phyloP scores from a whole-genome alignment of 2,113 vertebrate genomes.

The Dipodomys ordii region DNA sequence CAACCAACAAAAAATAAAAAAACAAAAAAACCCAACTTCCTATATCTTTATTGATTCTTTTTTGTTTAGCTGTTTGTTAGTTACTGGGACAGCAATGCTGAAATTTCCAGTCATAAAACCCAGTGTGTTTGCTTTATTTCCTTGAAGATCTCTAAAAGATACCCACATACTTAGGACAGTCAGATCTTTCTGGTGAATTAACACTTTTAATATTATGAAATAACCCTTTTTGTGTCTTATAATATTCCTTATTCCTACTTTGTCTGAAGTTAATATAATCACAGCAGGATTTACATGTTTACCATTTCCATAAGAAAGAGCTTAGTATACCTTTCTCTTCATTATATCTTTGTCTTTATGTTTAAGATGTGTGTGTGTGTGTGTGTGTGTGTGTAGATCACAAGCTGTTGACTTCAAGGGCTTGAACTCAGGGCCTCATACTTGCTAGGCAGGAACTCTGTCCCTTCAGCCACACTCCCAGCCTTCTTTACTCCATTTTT shows the following conservation, averaged over 20 bases:
- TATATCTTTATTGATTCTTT: not conserved
- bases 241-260: slow-evolving; percentile 53
- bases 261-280: not conserved
- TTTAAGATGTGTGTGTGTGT: not conserved
- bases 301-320: slow-evolving; percentile 12
- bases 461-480: no score
- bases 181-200: slow-evolving; percentile 58
- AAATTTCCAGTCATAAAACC: not conserved
- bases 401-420: no score
- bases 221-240: slow-evolving; percentile 23
- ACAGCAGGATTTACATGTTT: not conserved
- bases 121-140: slow-evolving; percentile 38
- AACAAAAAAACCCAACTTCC: not conserved
- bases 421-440: no score
- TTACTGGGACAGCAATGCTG: not conserved
- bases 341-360: not conserved
- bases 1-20: no score
- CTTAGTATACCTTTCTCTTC: not conserved
- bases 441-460: no score
- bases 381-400: not conserved
- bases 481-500: no score
- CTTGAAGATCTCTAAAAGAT: slow-evolving; percentile 38
- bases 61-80: not conserved
- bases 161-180: not conserved
- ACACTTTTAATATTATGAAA: slow-evolving; percentile 38